Evolutionary conservation across 2,888 invertebrate genomes (phyloP), one percentile per base, ranked within the genome.

Genomic region (Drosophila meridionalis): DNA sequence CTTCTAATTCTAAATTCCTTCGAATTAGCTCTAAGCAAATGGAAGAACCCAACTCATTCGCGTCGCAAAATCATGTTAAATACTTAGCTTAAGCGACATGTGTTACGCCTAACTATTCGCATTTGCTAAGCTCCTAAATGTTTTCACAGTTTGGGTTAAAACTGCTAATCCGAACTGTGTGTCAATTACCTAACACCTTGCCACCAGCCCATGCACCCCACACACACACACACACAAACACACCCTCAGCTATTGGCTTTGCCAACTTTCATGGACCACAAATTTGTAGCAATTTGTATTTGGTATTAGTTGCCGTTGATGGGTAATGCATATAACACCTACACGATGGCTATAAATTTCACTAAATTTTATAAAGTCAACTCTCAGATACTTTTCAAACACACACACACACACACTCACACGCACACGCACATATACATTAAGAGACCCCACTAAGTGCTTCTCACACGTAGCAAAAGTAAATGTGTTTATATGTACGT

Each of bases 351-450:
- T 84, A 80, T 86, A 86, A 78, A 86, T 87, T 84, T 84, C 71
- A 80, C 73, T 78, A 84, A 76, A 87, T 89, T 87, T 79, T 89
- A 81, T 87, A 87, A 89, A 87, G 89, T 89, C 83, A 87, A 87
- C 89, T 87, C 65, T 61, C 14, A 70, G 52, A 81, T 55, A 76
- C 57, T 64, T 48, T 36, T 61, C n/a, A 74, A 40, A 58, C 48
- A 63, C 38, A 67, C 63, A 69, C 47, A 28, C 50, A 56, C 38
- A 52, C 53, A 59, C 45, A 52, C 53, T 56, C 45, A 48, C 43
- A 42, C 14, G 32, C 20, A 43, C 2, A 14, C 2, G 8, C 20
- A 42, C 3, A 42, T 5, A 28, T n/a, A 48, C 34, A 40, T 58
- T 32, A 32, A 43, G 52, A 64, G 40, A 57, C 65, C 67, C 69